phyloP scores from a whole-genome alignment of 2,888 invertebrate species.

The Acrobasis suavella region DNA sequence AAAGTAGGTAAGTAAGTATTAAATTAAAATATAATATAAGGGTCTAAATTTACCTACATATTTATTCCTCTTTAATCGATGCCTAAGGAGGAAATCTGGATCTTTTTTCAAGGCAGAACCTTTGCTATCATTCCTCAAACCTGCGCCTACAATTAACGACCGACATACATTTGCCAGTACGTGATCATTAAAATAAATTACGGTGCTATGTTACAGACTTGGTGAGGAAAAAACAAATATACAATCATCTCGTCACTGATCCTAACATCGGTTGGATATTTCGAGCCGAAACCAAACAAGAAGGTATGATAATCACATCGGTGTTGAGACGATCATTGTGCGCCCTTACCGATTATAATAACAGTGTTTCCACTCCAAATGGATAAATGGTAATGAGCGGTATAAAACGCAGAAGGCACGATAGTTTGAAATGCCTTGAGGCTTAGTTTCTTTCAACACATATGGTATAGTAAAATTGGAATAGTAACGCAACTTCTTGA shows the following conservation, averaged over 20 bases:
- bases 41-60: too few species aligned
- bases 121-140: not conserved
- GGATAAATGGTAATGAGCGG: constrained; percentile 73
- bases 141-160: not conserved
- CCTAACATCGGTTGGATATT: constrained; percentile 21
- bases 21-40: too few species aligned
- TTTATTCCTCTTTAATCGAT: too few species aligned
- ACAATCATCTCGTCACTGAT: constrained; percentile 34
- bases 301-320: constrained; percentile 64
- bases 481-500: constrained; percentile 26
- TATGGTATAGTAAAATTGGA: constrained; percentile 46
- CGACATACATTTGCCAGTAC: not conserved
- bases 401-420: constrained; percentile 55
- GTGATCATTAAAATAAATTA: constrained; percentile 22
- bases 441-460: constrained; percentile 78
- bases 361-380: constrained; percentile 67
- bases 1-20: too few species aligned
- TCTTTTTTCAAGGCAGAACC: not conserved
- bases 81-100: too few species aligned
- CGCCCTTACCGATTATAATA: constrained; percentile 72
- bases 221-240: constrained; percentile 31
- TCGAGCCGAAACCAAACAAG: constrained; percentile 55
- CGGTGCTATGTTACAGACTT: constrained; percentile 19
- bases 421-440: constrained; percentile 68
- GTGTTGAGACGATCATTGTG: constrained; percentile 69